Percentiles rank a stretch among this genome's conserved stretches.
Conservation (phyloP, 2,888 invertebrate genomes). For the Choreutis nemorana region DNA sequence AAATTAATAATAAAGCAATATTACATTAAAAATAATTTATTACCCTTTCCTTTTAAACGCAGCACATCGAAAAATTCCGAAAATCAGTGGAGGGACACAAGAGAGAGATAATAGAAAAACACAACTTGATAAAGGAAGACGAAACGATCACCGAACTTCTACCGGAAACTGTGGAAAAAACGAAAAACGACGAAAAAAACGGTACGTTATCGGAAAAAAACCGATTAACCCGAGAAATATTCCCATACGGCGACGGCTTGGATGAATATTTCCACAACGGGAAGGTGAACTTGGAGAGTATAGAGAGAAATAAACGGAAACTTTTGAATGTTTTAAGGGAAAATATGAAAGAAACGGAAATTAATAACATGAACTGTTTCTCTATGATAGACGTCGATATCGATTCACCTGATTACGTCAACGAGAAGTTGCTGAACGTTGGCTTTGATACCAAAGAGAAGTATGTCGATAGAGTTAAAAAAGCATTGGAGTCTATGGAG, state of each 20-base stretch:
- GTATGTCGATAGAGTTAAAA: slow-evolving; percentile 27
- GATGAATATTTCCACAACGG: slow-evolving; percentile 19
- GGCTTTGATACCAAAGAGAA: slow-evolving; percentile 40
- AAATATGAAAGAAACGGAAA: slow-evolving; percentile 21
- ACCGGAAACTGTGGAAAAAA: slow-evolving; percentile 20
- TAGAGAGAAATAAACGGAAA: slow-evolving; percentile 44
- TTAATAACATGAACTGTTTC: slow-evolving; percentile 43
- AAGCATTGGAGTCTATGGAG: slow-evolving; percentile 14
- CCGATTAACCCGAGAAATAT: slow-evolving; percentile 21
- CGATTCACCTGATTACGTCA: slow-evolving; percentile 33
- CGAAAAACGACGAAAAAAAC: slow-evolving; percentile 3
- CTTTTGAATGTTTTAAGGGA: slow-evolving; percentile 30
- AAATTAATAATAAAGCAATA: background rate
- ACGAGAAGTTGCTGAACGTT: slow-evolving; percentile 38
- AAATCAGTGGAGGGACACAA: slow-evolving; percentile 33
- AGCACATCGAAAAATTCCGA: slow-evolving; percentile 44
- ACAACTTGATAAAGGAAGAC: slow-evolving; percentile 27
- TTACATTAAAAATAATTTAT: too few relatives aligned
- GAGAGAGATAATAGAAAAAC: slow-evolving; percentile 27
- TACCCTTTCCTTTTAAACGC: slow-evolving; percentile 18
- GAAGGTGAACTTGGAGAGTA: slow-evolving; percentile 34
- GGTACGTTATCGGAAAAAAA: slow-evolving; percentile 8
- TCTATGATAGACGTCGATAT: slow-evolving; percentile 56
- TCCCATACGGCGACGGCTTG: slow-evolving; percentile 32
- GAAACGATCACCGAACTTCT: slow-evolving; percentile 26